Evolutionary conservation across 2,797 vertebrate species (phyloP), one percentile per base, ranked within the genome.

Genomic region (Knipowitschia caucasica): DNA sequence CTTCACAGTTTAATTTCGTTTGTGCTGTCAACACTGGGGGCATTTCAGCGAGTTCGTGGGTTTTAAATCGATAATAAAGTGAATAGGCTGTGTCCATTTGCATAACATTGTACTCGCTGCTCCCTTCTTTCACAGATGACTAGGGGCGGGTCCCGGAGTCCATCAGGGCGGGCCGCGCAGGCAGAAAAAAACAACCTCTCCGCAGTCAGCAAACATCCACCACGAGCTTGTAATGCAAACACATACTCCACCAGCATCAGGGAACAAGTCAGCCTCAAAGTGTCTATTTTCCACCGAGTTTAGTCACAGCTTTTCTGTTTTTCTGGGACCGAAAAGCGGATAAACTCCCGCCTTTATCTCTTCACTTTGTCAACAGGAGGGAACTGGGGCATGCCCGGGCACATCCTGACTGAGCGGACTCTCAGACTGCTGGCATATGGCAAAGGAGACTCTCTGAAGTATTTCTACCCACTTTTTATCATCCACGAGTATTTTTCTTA

Each of bases 211-310:
- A 74, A 77, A 77, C 78, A 65, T 67, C 60, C 39, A 67, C 61
- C 45, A 67, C 29, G 64, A 78, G 58, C 49, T 52, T 74, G 64
- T 67, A 58, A 78, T 57, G 81, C 67, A 23, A 64, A 69, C 64
- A 42, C 62, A 33, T n/a, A 4, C 74, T n/a, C 21, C 54, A 31
- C 75, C 20, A 56, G 60, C 67, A 34, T 31, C 4, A 12, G 45
- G 53, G 77, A 65, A 71, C 68, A 69, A 64, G 69, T 56, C 43
- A 52, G 53, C 76, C 4, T 45, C 60, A 34, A 63, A 24, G 64
- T 61, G 74, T 80, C 84, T 84, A 87, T 61, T 86, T 84, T 84
- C 79, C 82, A 78, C 81, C 84, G 76, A 88, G 89, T 86, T 23
- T 15, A 9, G 12, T 9, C 7, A 7, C 9, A 7, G 15, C 15